Percentiles rank a stretch among this genome's conserved stretches.
Conservation (phyloP, 2,888 invertebrate species). For the Gordius sp. region DNA sequence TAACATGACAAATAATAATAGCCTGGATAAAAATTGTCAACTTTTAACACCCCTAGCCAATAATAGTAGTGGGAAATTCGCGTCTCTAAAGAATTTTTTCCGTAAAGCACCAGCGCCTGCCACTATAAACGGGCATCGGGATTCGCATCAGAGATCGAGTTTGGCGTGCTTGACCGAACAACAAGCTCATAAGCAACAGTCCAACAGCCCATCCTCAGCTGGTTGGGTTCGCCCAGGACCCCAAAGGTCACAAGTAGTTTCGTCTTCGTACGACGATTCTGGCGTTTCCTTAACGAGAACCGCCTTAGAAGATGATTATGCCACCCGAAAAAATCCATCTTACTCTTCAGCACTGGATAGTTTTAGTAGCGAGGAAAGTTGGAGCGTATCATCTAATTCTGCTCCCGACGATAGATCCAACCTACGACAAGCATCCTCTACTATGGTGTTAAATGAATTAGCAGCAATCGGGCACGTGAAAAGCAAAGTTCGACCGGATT, state of each 20-base stretch:
- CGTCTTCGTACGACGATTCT: neutral
- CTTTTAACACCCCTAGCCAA: no score
- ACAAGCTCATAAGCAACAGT: neutral
- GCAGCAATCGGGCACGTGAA: no score
- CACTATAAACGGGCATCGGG: neutral
- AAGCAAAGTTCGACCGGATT: no score
- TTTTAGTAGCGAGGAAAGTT: slow-evolving; percentile 5
- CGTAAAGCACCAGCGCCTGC: slow-evolving; percentile 3
- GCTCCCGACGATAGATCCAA: no score
- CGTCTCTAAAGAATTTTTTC: slow-evolving; percentile 8
- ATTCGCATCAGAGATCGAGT: neutral
- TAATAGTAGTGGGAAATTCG: no score
- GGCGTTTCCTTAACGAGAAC: neutral
- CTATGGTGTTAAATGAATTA: no score
- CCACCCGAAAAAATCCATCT: no score
- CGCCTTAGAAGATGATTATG: neutral
- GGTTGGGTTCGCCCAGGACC: no score
- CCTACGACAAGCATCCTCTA: no score
- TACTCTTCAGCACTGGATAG: neutral
- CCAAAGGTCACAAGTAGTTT: neutral
- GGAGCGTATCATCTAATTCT: neutral
- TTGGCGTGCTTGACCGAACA: neutral
- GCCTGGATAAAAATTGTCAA: no score
- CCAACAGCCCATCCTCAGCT: no score
- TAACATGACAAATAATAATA: no score